Evolutionary conservation across 2,888 invertebrate genomes (phyloP), one percentile per base, ranked within the genome.

Genomic region (Globia sparganii): DNA sequence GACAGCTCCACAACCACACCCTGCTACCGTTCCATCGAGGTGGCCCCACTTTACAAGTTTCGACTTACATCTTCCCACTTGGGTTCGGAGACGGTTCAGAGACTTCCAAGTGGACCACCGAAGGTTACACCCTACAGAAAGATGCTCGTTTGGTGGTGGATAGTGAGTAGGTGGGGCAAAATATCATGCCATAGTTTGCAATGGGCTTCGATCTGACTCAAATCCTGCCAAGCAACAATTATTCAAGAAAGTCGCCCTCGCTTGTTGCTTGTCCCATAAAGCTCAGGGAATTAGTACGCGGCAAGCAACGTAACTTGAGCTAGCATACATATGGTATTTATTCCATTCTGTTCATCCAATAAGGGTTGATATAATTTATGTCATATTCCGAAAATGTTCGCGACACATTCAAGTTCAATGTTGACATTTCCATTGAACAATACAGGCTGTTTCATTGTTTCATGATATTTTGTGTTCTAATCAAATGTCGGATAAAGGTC

Each of bases 301-400:
- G 87, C 92, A 90, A 92, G 92, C 92, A 90, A 91, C 91, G 96
- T 94, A 96, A 96, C 94, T 91, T 91, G 95, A 96, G 87, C 93
- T 91, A 87, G 88, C 89, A 89, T 94, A 94, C 96, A 96, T 95
- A 96, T 96, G 96, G 95, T 95, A 94, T 94, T 95, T 96, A 96
- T 96, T 95, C 93, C 92, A 92, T 92, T 93, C 90, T 91, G 91
- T 92, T 92, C 94, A 91, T 90, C 91, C 92, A 93, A 92, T 92
- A 92, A 93, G 96, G 95, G 95, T 92, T 91, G 93, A 93, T 94
- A 94, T 94, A 95, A 95, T 96, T 95, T 95, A 95, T 96, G 96
- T 96, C 96, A 95, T 94, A 95, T 95, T 94, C 94, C 92, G 93
- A 88, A 92, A 92, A 92, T 92, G 91, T 88, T 89, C 87, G 88